Base-by-base conservation (phyloP, 2,888 invertebrate genomes). In the Drosophila birchii region DNA sequence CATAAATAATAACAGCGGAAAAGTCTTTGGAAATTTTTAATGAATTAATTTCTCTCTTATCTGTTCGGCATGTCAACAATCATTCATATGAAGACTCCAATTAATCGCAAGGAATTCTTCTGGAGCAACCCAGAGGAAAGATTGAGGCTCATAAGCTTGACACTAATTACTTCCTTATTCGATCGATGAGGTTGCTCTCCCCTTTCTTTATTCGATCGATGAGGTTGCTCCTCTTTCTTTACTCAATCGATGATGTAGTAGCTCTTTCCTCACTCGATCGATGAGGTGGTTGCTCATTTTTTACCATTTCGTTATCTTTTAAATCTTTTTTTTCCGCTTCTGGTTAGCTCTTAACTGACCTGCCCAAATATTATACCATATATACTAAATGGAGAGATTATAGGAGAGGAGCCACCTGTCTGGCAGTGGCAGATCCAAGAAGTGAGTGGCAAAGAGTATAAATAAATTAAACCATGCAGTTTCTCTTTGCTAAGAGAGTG, bases 301-400 rank as follows among this genome's bases (percentile, higher is more conserved):
- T 47, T 11, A n/a, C 29, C 29, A 38, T 53, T 29, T 29, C 41
- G 58, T 54, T 32, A 44, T 16, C 20, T 56, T 57, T 29, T 4
- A 45, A 16, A n/a, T 29, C 6, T 36, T 16, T 11, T 47, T 53
- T 41, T 29, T 47, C 34, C 47, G 23, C 39, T 23, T 34, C 44
- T 44, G 20, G 20, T n/a, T 53, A 29, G 55, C 49, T 67, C 47
- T 26, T 38, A 47, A 54, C 70, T 71, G 74, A 73, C 74, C 70
- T 73, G 54, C 70, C 74, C 16, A 64, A 71, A 63, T 51, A n/a
- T n/a, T n/a, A n/a, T n/a, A 26, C 4, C 26, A 26, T 26, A 38
- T 43, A 11, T 41, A 20, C 23, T 26, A n/a, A 9, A 38, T 54
- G 36, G 16, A 20, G 43, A 44, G 47, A 66, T 41, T 29, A 64